These are phyloP conservation scores for Drosophila arizonae DNA, from an alignment of 1,140 invertebrate genomes.

Conservation along the genomic window DNA sequence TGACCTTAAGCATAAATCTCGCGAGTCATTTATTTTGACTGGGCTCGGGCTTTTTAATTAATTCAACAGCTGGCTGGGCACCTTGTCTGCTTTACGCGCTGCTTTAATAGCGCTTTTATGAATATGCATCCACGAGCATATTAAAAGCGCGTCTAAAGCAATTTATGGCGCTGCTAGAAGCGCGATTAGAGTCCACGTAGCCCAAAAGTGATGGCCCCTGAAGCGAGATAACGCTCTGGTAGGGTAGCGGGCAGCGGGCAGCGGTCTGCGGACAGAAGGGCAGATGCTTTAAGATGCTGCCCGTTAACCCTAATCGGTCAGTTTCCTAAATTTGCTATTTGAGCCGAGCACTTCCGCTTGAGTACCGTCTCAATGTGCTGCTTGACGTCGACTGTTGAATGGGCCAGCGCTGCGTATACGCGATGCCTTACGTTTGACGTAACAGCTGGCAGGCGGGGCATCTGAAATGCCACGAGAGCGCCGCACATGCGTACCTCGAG, in stretches of 20 bases:
- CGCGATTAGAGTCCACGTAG: not conserved
- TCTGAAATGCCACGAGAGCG: conserved; percentile 34
- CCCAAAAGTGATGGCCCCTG: conserved; percentile 13
- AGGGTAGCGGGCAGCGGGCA: not conserved
- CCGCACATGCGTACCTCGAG: conserved; percentile 37
- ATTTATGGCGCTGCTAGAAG: conserved; percentile 31
- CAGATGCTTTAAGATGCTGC: conserved; percentile 3
- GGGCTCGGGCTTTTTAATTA: conserved; percentile 57
- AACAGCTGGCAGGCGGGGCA: conserved; percentile 67
- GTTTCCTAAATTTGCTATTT: conserved; percentile 4
- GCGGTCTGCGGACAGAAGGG: not conserved
- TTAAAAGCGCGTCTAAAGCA: conserved; percentile 36
- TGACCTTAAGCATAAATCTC: conserved; percentile 63
- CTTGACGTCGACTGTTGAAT: conserved; percentile 48
- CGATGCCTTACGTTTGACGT: conserved; percentile 51
- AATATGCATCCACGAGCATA: conserved; percentile 29
- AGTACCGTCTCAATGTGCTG: conserved; percentile 55
- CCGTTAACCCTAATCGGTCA: not conserved
- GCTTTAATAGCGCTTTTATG: conserved; percentile 51
- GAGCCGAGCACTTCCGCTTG: conserved; percentile 53
- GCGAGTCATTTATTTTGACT: conserved; percentile 55
- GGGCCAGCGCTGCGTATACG: conserved; percentile 41
- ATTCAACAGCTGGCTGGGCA: conserved; percentile 41
- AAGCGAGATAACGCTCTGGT: conserved; percentile 19
- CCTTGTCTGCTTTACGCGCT: conserved; percentile 52